phyloP scores from a whole-genome alignment of 1,140 invertebrate genomes.

The Steinernema feltiae region DNA sequence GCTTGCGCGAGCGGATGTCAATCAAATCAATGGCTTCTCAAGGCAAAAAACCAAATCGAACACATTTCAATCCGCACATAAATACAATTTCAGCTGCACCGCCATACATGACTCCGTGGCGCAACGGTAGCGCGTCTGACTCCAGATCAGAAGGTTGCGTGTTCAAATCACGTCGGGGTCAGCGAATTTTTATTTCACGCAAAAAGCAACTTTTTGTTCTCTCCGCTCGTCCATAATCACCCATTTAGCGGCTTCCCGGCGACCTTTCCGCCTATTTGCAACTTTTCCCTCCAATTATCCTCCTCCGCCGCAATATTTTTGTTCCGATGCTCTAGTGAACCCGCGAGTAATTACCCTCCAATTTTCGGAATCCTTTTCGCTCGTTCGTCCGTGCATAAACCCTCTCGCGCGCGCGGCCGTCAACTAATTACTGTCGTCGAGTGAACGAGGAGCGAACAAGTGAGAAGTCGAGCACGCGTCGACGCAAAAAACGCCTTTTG shows the following conservation, averaged over 20 bases:
- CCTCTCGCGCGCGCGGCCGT: neutral
- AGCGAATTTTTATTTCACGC: neutral
- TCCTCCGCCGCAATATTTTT: conserved; percentile 3
- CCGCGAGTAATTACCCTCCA: neutral
- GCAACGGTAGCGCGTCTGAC: neutral
- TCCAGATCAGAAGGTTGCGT: conserved; percentile 12
- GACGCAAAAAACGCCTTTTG: too few relatives aligned
- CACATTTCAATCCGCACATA: too few relatives aligned
- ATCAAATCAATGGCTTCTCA: too few relatives aligned
- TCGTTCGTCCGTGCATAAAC: conserved; percentile 3
- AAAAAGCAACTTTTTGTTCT: too few relatives aligned
- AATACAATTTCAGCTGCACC: neutral
- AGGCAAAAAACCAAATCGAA: too few relatives aligned
- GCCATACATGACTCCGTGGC: neutral
- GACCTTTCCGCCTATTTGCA: neutral
- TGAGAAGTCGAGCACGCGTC: too few relatives aligned
- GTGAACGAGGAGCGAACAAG: too few relatives aligned
- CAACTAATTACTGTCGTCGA: neutral
- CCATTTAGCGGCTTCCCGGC: too few relatives aligned
- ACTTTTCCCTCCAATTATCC: neutral
- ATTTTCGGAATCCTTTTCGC: conserved; percentile 13
- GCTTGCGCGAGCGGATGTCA: too few relatives aligned
- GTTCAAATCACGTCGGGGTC: neutral
- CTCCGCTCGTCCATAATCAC: too few relatives aligned
- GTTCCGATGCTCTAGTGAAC: neutral